Evolutionary conservation across 2,888 invertebrate species (phyloP).

Genomic region (Tenthredo livida): DNA sequence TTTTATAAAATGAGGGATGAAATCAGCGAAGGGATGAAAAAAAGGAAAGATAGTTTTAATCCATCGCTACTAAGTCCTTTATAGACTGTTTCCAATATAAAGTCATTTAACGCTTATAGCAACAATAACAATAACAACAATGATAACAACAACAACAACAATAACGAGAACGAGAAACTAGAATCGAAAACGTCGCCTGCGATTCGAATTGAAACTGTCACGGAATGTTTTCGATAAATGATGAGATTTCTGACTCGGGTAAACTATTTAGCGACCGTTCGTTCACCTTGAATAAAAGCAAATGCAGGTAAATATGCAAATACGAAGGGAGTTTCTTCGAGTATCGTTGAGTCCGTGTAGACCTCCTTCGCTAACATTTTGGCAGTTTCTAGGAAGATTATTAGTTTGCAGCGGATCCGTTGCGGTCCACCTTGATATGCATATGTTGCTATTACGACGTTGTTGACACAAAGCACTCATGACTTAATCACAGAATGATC

Average conservation of each 20-base stretch:
- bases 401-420: constrained; percentile 45
- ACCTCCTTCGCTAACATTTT: constrained; percentile 39
- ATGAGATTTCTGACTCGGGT: constrained; percentile 7
- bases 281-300: constrained; percentile 39
- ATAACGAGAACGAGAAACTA: constrained; percentile 6
- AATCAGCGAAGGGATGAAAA: background rate
- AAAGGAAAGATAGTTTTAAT: background rate
- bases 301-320: constrained; percentile 2
- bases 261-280: constrained; percentile 29
- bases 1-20: background rate
- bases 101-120: background rate
- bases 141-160: background rate
- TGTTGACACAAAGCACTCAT: constrained; percentile 28
- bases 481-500: constrained; percentile 24
- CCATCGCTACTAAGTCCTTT: background rate
- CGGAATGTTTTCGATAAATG: background rate
- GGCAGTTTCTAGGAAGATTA: constrained; percentile 52
- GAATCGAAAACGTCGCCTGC: background rate
- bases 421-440: constrained; percentile 48
- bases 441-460: constrained; percentile 36
- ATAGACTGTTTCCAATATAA: background rate
- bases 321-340: background rate
- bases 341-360: constrained; percentile 7
- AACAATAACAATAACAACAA: constrained; percentile 28
- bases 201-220: background rate